phyloP scores from a whole-genome alignment of 2,113 vertebrate species.

The Tangachromis dhanisi region DNA sequence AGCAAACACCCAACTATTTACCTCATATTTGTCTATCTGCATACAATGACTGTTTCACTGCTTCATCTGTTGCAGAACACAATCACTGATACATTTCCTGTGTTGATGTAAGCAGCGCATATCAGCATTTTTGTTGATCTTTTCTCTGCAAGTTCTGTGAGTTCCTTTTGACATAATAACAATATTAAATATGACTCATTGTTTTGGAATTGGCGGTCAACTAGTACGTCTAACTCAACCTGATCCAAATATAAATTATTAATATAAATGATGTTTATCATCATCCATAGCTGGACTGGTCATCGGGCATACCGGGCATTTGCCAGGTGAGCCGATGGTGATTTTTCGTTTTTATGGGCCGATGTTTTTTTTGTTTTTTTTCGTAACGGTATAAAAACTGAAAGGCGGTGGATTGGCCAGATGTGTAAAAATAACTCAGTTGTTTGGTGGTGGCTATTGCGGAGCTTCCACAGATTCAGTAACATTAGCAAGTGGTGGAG shows the following conservation, averaged over 20 bases:
- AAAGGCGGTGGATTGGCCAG: not conserved
- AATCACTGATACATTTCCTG: not conserved
- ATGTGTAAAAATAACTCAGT: too few relatives aligned
- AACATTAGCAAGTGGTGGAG: not conserved
- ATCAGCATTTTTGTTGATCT: not conserved
- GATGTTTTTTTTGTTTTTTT: fast-evolving
- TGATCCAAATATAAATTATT: not conserved
- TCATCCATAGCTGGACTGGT: not conserved
- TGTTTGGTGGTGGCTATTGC: not conserved
- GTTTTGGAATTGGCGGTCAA: not conserved
- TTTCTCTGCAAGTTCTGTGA: not conserved
- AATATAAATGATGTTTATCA: not conserved
- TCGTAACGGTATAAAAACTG: not conserved
- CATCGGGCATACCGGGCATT: not conserved
- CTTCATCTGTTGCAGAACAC: not conserved
- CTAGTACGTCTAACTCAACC: not conserved
- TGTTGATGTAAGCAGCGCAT: not conserved
- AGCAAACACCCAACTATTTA: not conserved
- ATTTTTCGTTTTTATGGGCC: not conserved
- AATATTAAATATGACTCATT: not conserved
- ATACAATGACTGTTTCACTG: not conserved
- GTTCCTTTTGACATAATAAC: not conserved
- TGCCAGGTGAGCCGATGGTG: not conserved
- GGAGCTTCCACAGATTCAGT: not conserved
- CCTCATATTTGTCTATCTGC: not conserved